Percentiles rank a stretch among this genome's conserved stretches.
Conservation (phyloP, 2,113 vertebrate genomes). For the Rhinichthys klamathensis region DNA sequence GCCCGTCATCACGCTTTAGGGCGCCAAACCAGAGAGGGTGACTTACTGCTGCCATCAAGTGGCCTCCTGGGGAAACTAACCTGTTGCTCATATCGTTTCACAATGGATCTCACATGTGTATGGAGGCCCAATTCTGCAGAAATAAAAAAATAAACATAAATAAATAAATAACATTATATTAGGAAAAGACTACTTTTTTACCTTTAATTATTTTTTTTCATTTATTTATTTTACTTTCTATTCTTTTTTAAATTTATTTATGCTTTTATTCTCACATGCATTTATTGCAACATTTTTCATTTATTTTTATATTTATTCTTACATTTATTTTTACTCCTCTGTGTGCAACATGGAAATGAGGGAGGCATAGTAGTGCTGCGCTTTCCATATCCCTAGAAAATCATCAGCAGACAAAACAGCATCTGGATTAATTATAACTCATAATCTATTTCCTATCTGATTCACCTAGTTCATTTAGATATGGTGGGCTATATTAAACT, state of each 20-base stretch:
- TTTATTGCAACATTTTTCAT: background rate
- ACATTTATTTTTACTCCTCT: background rate
- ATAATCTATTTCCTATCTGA: background rate
- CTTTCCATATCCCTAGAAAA: background rate
- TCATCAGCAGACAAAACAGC: background rate
- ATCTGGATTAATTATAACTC: background rate
- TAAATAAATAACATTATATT: background rate
- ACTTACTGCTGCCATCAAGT: conserved; percentile 59
- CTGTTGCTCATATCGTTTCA: conserved; percentile 43
- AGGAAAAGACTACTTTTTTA: background rate
- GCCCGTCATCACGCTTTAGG: conserved; percentile 50
- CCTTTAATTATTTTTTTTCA: background rate
- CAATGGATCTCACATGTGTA: background rate
- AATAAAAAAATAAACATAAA: background rate
- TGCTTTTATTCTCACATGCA: background rate
- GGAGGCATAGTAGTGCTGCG: background rate
- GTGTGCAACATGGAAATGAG: background rate
- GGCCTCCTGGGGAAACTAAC: conserved; percentile 47
- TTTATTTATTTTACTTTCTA: too few species aligned
- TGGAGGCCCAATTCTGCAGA: background rate
- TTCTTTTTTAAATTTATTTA: background rate
- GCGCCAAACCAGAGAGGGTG: conserved; percentile 35
- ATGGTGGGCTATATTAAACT: background rate
- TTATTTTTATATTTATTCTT: background rate
- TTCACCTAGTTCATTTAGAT: background rate